These are phyloP conservation scores for Hybos culiciformis DNA, from an alignment of 2,888 invertebrate species.

Conservation along the genomic window DNA sequence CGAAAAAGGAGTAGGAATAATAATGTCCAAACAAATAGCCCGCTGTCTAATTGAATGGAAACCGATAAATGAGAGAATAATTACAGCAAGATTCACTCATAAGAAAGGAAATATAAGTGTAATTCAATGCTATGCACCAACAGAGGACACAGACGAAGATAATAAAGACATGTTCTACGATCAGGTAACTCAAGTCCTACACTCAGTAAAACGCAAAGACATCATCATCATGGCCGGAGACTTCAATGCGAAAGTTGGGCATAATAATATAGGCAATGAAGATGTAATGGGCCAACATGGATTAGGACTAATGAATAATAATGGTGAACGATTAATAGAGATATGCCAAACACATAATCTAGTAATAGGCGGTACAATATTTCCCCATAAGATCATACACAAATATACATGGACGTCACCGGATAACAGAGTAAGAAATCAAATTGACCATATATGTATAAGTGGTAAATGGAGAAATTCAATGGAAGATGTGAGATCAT, in stretches of 20 bases:
- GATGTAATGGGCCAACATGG: not conserved
- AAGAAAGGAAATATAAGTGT: not conserved
- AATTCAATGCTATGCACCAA: not conserved
- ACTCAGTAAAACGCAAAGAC: not conserved
- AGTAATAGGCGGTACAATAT: constrained; percentile 1
- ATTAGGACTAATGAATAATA: not conserved
- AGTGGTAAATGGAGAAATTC: constrained; percentile 1
- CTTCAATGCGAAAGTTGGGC: not conserved
- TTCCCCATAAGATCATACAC: constrained; percentile 4
- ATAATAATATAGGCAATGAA: not conserved
- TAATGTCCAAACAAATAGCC: too few relatives aligned
- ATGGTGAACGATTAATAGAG: not conserved
- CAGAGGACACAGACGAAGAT: not conserved
- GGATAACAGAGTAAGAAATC: not conserved
- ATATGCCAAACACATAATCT: not conserved
- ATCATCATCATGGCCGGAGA: not conserved
- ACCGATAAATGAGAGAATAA: not conserved
- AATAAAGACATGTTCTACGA: not conserved
- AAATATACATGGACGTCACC: constrained; percentile 3
- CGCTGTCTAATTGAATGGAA: not conserved
- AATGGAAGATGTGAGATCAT: not conserved
- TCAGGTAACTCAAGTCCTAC: not conserved
- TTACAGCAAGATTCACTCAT: not conserved
- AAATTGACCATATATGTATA: not conserved
- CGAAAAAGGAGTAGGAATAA: not conserved